phyloP scores from a whole-genome alignment of 2,888 invertebrate genomes.

The Rhaphigaster nebulosa region DNA sequence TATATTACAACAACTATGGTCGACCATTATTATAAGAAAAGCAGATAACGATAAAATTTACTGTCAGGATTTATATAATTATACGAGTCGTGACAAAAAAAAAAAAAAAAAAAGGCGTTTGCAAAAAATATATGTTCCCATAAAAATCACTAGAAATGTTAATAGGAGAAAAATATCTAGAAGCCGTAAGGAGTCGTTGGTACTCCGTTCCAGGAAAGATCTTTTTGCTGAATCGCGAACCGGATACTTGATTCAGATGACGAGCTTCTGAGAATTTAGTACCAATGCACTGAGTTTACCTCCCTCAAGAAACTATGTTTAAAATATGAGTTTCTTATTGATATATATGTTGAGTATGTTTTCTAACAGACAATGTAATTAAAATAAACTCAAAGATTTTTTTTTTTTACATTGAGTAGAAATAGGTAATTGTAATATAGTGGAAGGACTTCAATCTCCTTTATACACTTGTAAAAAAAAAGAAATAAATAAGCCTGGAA shows the following conservation, averaged over 20 bases:
- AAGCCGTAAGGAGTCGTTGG: constrained; percentile 20
- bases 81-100: constrained; percentile 2
- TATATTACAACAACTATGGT: neutral
- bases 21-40: neutral
- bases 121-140: neutral
- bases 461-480: too few species aligned
- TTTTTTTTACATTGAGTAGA: too few species aligned
- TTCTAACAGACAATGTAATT: neutral
- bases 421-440: too few species aligned
- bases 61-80: neutral
- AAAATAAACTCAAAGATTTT: neutral
- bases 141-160: constrained; percentile 21
- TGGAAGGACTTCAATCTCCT: too few species aligned
- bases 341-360: neutral
- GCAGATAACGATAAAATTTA: neutral
- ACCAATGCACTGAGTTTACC: neutral
- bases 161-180: constrained; percentile 4
- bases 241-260: constrained; percentile 46
- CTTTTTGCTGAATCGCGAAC: constrained; percentile 48
- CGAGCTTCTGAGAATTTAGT: constrained; percentile 33
- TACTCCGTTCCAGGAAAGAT: constrained; percentile 22
- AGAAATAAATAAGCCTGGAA: too few species aligned
- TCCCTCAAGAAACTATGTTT: neutral
- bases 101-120: neutral
- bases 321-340: constrained; percentile 3